Conservation (phyloP, 2,888 invertebrate genomes). For the Deilephila porcellus region DNA sequence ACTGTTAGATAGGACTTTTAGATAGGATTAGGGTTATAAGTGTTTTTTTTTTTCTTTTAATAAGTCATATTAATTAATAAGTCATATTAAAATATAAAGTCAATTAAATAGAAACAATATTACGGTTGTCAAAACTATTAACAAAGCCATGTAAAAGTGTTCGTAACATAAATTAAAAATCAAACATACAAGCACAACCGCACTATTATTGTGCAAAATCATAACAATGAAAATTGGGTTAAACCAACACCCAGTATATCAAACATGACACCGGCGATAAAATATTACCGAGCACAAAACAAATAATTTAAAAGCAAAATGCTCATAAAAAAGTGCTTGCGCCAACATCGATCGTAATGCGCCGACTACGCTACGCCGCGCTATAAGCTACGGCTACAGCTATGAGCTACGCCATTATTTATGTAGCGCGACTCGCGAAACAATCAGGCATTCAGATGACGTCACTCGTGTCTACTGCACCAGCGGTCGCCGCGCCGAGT, state of each 20-base stretch:
- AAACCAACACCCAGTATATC: conserved; percentile 8
- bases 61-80: no score
- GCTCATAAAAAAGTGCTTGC: conserved; percentile 37
- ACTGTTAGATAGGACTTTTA: no score
- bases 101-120: no score
- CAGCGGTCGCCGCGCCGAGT: neutral
- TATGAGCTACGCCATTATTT: conserved; percentile 53
- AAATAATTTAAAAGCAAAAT: conserved; percentile 27
- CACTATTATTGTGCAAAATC: neutral
- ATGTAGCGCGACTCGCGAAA: conserved; percentile 41
- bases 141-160: neutral
- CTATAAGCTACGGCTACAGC: conserved; percentile 39
- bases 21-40: no score
- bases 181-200: neutral
- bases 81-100: no score
- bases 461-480: neutral
- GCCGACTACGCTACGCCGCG: conserved; percentile 34
- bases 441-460: conserved; percentile 35
- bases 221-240: neutral
- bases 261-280: conserved; percentile 13
- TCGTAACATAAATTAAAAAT: neutral
- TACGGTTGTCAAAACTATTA: no score
- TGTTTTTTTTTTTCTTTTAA: no score
- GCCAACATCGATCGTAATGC: conserved; percentile 38
- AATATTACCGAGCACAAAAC: conserved; percentile 4